phyloP scores from a whole-genome alignment of 2,113 vertebrate genomes.

The Aleadryas rufinucha region DNA sequence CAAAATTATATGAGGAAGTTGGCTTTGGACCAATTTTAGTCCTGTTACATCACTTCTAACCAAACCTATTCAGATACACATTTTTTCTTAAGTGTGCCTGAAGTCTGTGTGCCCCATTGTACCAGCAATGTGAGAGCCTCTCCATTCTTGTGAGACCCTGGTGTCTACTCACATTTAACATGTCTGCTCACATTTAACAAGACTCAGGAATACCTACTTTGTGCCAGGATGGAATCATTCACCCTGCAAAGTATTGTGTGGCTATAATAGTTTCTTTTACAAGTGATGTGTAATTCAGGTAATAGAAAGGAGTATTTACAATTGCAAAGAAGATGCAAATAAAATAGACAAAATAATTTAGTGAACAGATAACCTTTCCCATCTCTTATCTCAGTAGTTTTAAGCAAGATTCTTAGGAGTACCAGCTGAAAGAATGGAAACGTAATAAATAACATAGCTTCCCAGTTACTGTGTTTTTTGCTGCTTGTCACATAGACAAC shows the following conservation, averaged over 20 bases:
- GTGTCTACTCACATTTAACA: background rate
- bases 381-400: background rate
- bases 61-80: background rate
- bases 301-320: background rate
- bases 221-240: background rate
- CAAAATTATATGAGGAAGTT: background rate
- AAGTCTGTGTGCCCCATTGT: rapidly evolving
- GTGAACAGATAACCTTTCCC: background rate
- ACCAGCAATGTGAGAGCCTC: background rate
- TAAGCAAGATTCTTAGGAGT: background rate
- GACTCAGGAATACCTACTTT: background rate
- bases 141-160: background rate
- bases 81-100: background rate
- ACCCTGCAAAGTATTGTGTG: background rate
- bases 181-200: background rate
- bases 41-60: background rate
- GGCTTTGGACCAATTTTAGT: background rate
- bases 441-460: background rate
- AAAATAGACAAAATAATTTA: background rate
- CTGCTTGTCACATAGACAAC: background rate
- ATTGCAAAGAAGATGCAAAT: background rate
- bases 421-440: background rate
- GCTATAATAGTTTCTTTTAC: background rate
- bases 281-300: background rate
- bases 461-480: background rate